Conservation (phyloP, 2,113 vertebrate species). For the Malurus elegans region DNA sequence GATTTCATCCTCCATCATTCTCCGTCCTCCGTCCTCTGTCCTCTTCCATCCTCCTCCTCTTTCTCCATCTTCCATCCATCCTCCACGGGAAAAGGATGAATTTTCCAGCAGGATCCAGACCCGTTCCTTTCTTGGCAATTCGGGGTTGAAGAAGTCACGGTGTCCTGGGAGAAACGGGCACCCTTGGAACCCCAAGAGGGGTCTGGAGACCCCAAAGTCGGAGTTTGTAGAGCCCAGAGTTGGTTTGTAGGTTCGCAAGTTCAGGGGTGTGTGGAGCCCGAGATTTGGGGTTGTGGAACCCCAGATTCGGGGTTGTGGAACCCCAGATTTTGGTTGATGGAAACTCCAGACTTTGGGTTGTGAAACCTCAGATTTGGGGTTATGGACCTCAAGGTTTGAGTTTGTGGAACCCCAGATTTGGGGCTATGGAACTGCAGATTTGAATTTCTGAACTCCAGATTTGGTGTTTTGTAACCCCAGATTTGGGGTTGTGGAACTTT, state of each 20-base stretch:
- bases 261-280: background rate
- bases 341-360: background rate
- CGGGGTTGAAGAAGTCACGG: background rate
- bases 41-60: background rate
- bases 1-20: background rate
- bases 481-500: background rate
- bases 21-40: no score
- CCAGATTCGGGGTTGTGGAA: background rate
- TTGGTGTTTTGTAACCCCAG: no score
- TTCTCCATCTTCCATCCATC: no score
- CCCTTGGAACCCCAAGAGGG: background rate
- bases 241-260: no score
- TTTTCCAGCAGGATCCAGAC: background rate
- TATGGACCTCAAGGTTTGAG: no score
- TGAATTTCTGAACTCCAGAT: background rate
- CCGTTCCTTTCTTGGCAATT: fast-evolving
- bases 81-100: fast-evolving
- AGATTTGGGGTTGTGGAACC: background rate
- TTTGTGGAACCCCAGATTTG: fast-evolving
- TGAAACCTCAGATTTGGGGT: no score
- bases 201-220: background rate
- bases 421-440: background rate
- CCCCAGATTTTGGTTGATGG: background rate
- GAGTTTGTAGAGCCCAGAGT: background rate
- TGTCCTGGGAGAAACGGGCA: fast-evolving